These are phyloP conservation scores for Cephalopachus bancanus DNA, from an alignment of 2,797 vertebrate species.

Conservation along the genomic window DNA sequence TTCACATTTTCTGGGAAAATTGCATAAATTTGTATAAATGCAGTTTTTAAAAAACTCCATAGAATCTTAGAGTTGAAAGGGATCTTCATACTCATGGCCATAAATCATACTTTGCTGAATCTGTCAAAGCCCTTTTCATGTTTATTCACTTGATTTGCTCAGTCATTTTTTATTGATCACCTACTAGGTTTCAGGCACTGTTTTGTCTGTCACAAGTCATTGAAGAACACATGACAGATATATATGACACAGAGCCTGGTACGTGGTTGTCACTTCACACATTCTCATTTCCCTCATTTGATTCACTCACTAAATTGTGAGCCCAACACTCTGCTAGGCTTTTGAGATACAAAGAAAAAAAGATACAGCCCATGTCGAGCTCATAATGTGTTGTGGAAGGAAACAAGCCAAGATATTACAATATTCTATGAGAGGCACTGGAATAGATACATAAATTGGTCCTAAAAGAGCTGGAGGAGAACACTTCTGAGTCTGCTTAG, in stretches of 20 bases:
- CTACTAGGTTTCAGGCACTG: background rate
- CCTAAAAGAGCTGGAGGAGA: background rate
- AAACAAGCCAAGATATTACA: constrained; percentile 1
- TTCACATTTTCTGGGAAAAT: background rate
- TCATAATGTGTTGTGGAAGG: background rate
- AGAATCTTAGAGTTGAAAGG: constrained; percentile 41
- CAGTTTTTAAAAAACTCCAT: background rate
- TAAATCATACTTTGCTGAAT: background rate
- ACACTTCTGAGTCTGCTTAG: background rate
- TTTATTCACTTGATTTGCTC: background rate
- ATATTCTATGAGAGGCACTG: background rate
- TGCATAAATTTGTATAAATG: constrained; percentile 6
- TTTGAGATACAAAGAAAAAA: background rate
- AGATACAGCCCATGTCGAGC: background rate
- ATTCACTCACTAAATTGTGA: background rate
- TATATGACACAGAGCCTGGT: background rate
- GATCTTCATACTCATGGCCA: background rate
- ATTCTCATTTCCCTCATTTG: background rate
- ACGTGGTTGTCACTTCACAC: background rate
- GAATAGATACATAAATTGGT: background rate
- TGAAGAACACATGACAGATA: background rate
- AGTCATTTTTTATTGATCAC: background rate
- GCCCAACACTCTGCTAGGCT: background rate
- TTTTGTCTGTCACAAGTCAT: background rate
- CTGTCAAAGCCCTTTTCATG: background rate